These are phyloP conservation scores for Augiades crinisus DNA, from an alignment of 2,888 invertebrate species.

Conservation along the genomic window DNA sequence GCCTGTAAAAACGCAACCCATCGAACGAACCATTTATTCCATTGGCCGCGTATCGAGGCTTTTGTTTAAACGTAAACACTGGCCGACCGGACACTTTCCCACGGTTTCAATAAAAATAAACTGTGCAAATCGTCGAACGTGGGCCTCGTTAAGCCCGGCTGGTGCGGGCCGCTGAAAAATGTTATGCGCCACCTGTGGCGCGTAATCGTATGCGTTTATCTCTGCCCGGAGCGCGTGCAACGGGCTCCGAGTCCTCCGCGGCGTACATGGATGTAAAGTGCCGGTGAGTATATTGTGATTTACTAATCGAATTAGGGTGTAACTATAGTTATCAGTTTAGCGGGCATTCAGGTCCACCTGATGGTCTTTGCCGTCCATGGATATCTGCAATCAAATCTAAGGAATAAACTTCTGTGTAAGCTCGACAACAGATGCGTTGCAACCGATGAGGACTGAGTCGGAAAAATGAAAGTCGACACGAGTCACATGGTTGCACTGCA, in stretches of 20 bases:
- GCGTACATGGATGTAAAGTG: slow-evolving; percentile 47
- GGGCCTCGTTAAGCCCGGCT: slow-evolving; percentile 61
- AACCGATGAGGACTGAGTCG: too few relatives aligned
- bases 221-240: slow-evolving; percentile 63
- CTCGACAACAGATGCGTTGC: too few relatives aligned
- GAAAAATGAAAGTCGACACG: too few relatives aligned
- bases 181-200: slow-evolving; percentile 80
- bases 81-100: slow-evolving; percentile 41
- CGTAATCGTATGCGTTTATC: slow-evolving; percentile 80
- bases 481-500: too few relatives aligned
- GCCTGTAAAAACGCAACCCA: too few relatives aligned
- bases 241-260: slow-evolving; percentile 40
- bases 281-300: neutral
- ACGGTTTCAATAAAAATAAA: slow-evolving; percentile 71
- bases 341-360: too few relatives aligned
- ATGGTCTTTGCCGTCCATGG: too few relatives aligned
- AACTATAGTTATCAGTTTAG: too few relatives aligned
- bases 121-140: slow-evolving; percentile 58
- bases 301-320: too few relatives aligned
- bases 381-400: too few relatives aligned
- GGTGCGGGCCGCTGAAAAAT: slow-evolving; percentile 72
- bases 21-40: too few relatives aligned
- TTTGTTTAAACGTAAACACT: slow-evolving; percentile 25
- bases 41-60: slow-evolving; percentile 2
- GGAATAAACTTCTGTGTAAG: too few relatives aligned